Evolutionary conservation across 2,797 vertebrate genomes (phyloP).

Genomic region (Danionella dracula): DNA sequence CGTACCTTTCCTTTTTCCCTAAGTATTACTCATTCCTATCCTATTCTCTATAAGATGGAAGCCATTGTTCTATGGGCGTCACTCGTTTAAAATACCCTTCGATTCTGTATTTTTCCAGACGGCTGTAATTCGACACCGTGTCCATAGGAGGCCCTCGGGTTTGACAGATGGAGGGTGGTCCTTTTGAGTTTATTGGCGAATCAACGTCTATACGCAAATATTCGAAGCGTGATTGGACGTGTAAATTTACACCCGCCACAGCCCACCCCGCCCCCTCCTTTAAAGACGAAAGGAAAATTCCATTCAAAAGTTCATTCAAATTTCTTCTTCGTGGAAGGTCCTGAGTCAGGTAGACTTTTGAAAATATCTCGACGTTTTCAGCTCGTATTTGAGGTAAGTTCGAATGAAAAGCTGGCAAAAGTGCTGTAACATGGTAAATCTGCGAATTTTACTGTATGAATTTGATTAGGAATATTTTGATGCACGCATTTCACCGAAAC

Average conservation of each 20-base stretch:
- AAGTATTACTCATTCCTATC: neutral
- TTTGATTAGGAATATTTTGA: neutral
- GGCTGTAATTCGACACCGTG: constrained; percentile 17
- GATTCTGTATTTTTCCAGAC: neutral
- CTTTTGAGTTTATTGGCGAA: constrained; percentile 25
- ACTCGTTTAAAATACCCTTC: neutral
- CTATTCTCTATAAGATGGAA: neutral
- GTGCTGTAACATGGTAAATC: no score
- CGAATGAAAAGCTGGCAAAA: neutral
- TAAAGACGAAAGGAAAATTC: constrained; percentile 66
- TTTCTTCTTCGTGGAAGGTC: neutral
- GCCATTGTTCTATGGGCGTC: neutral
- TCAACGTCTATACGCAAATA: neutral
- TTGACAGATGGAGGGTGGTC: neutral
- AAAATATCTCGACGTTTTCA: neutral
- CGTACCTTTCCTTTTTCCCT: no score
- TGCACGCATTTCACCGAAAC: no score
- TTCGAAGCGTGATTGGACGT: constrained; percentile 43
- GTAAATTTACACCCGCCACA: accelerated
- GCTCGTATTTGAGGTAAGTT: constrained; percentile 14
- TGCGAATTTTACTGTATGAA: no score
- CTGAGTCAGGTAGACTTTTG: neutral
- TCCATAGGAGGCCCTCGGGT: no score
- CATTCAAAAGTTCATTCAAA: constrained; percentile 44
- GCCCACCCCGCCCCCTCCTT: neutral